Evolutionary conservation across 2,888 invertebrate genomes (phyloP), one percentile per base, ranked within the genome.

Genomic region (Ectemnius lituratus): DNA sequence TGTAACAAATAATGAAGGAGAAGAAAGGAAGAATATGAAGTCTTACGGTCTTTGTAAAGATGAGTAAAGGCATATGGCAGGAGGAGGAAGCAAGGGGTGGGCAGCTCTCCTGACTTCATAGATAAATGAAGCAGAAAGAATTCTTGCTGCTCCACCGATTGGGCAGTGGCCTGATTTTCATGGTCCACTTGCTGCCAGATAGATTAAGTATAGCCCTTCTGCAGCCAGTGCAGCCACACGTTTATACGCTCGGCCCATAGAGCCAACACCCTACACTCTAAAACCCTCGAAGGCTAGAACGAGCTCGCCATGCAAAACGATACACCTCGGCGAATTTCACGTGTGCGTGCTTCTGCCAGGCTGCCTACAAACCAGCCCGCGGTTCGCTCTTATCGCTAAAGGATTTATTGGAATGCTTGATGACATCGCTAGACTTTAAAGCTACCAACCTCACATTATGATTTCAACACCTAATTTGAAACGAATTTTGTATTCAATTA

Each of bases 161-260:
- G 85, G 83, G 79, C 84, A 83, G 84, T 86, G 87, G 83, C 87
- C 87, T 87, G 86, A 83, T 87, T 87, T 85, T 82, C 82, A 83
- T 78, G 84, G 78, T 73, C 76, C 75, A 79, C 78, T 78, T 76
- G 69, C 69, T 70, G 75, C 58, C 60, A 76, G 73, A 75, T 69
- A 76, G 78, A 80, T 76, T 79, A 81, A 81, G 79, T 79, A 75
- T 75, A 72, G 73, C 76, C 68, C 73, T 52, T 58, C 66, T 57
- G 58, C 68, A 70, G 52, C 52, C n/a, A 52, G 52, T 52, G 52
- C 66, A 20, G n/a, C 46, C 14, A 52, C 60, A 20, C 23, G 58
- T 58, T 23, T 49, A n/a, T 58, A 62, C 62, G 37, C 52, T 4
- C 16, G 14, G 23, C 23, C 52, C 52, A 52, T 52, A 52, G 4